A percentile compares a stretch with the other conserved stretches of the same genome.
phyloP scores from a whole-genome alignment of 2,113 vertebrate genomes.

The Poeciliopsis turrubarensis region DNA sequence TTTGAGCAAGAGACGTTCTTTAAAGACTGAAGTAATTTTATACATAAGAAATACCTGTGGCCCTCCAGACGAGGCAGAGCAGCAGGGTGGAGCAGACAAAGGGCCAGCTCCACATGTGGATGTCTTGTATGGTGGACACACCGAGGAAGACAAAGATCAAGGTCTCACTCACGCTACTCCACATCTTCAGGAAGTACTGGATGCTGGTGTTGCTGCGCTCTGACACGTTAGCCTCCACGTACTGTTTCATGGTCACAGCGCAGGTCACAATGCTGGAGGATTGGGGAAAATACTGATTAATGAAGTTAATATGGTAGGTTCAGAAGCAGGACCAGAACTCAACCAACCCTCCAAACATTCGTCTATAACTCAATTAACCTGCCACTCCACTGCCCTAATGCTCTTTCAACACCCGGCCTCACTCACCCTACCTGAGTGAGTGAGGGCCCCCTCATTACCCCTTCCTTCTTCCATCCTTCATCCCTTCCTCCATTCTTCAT shows the following conservation, averaged over 20 bases:
- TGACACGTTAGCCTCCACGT: slow-evolving; percentile 86
- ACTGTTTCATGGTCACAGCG: slow-evolving; percentile 87
- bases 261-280: slow-evolving; percentile 82
- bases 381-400: too few relatives aligned
- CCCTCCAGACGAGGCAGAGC: slow-evolving; percentile 85
- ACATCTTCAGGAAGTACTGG: slow-evolving; percentile 90
- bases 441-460: too few relatives aligned
- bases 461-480: too few relatives aligned
- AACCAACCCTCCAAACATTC: too few relatives aligned
- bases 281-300: too few relatives aligned
- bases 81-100: slow-evolving; percentile 84
- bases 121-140: slow-evolving; percentile 84
- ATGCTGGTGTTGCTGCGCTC: slow-evolving; percentile 85
- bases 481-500: too few relatives aligned
- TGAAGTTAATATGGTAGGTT: too few relatives aligned
- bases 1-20: neutral
- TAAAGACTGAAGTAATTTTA: neutral
- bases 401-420: too few relatives aligned
- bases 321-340: too few relatives aligned
- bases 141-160: slow-evolving; percentile 88
- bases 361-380: too few relatives aligned
- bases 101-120: slow-evolving; percentile 85
- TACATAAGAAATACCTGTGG: slow-evolving; percentile 68
- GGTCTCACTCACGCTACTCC: slow-evolving; percentile 85
- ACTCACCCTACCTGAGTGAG: too few relatives aligned